phyloP scores from a whole-genome alignment of 2,888 invertebrate species.

The Argyra leucocephala region DNA sequence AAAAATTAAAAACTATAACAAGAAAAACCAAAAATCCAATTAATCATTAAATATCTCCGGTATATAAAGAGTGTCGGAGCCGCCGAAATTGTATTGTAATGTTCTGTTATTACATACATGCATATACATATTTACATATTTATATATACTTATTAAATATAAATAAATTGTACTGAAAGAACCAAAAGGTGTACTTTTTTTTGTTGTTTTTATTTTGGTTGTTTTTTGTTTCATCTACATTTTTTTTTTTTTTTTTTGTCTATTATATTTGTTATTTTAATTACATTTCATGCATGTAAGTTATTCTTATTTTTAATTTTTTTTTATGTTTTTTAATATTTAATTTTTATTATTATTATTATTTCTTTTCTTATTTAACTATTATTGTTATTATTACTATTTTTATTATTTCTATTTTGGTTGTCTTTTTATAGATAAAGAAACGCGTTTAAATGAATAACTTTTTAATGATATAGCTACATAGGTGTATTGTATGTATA shows the following conservation, averaged over 20 bases:
- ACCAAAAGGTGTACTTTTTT: background rate
- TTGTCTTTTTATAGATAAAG: background rate
- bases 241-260: background rate
- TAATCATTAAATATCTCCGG: constrained; percentile 3
- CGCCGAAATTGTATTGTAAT: too few species aligned
- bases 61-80: background rate
- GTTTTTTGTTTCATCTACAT: background rate
- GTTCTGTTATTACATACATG: too few species aligned
- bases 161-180: too few species aligned
- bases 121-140: too few species aligned
- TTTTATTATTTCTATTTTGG: background rate
- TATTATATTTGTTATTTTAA: background rate
- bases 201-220: background rate
- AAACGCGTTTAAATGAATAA: background rate
- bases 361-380: background rate
- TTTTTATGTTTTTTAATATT: background rate
- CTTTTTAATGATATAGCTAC: background rate
- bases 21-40: background rate
- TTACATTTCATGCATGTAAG: constrained; percentile 1
- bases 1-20: too few species aligned
- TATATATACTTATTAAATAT: too few species aligned
- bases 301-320: background rate
- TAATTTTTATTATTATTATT: background rate
- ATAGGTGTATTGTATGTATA: background rate
- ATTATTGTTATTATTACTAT: background rate